These are phyloP conservation scores for Hypena proboscidalis DNA, from an alignment of 2,888 invertebrate genomes.

Conservation along the genomic window DNA sequence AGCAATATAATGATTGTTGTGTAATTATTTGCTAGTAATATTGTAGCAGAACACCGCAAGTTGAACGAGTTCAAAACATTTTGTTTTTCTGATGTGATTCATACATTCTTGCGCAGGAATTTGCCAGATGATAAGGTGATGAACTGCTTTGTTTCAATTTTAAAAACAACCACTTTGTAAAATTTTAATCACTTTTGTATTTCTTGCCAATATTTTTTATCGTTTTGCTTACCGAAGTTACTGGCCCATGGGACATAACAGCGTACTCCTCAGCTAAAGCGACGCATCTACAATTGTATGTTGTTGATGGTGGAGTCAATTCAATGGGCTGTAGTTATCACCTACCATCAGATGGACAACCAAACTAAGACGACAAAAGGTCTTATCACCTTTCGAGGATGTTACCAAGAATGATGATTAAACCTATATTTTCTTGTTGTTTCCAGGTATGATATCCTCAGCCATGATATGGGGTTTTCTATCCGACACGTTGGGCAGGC, in stretches of 20 bases:
- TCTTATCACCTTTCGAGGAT: too few species aligned
- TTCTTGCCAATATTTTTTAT: too few species aligned
- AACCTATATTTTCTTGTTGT: not conserved
- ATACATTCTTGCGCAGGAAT: constrained; percentile 3
- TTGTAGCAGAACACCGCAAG: not conserved
- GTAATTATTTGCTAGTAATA: too few species aligned
- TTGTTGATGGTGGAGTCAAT: too few species aligned
- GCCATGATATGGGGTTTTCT: constrained; percentile 92
- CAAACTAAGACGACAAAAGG: too few species aligned
- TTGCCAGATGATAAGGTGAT: constrained; percentile 1
- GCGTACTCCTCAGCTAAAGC: too few species aligned
- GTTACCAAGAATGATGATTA: not conserved
- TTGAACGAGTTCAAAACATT: constrained; percentile 1
- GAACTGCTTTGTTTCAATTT: not conserved
- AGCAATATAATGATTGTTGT: too few species aligned
- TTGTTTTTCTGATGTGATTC: constrained; percentile 8
- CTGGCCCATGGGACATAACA: too few species aligned
- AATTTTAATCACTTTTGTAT: constrained; percentile 3
- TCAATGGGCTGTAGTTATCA: too few species aligned
- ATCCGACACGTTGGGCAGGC: constrained; percentile 90
- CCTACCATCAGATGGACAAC: too few species aligned
- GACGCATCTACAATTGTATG: too few species aligned
- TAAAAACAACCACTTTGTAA: not conserved
- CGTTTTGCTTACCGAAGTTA: too few species aligned
- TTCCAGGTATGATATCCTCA: constrained; percentile 90